phyloP scores from a whole-genome alignment of 2,113 vertebrate genomes.

The Pterocles gutturalis region DNA sequence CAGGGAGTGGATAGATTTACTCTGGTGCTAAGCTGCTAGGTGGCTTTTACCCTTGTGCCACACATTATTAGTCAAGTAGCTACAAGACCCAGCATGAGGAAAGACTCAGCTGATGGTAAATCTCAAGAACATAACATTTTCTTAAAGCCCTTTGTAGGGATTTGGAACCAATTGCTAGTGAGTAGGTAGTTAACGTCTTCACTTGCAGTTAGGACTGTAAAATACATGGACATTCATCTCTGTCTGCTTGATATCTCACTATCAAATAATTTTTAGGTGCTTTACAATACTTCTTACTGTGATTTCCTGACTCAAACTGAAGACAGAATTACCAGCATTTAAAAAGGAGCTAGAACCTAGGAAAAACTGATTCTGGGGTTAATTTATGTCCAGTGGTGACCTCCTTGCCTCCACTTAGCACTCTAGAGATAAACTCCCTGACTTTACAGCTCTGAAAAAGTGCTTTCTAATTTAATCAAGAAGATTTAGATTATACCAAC shows the following conservation, averaged over 20 bases:
- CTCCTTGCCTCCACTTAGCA: not conserved
- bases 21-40: not conserved
- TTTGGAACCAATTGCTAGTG: not conserved
- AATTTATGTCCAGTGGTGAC: not conserved
- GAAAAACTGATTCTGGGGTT: not conserved
- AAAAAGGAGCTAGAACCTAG: not conserved
- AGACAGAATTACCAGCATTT: not conserved
- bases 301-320: not conserved
- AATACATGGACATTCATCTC: not conserved
- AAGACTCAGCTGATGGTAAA: not conserved
- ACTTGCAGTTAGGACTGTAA: not conserved
- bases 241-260: not conserved
- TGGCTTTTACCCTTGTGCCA: not conserved
- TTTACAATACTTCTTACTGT: not conserved
- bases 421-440: not conserved
- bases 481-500: not conserved
- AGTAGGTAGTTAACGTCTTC: not conserved
- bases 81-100: not conserved
- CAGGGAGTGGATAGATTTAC: not conserved
- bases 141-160: not conserved
- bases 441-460: not conserved
- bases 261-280: not conserved
- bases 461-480: slow-evolving; percentile 6
- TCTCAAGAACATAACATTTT: not conserved
- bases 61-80: not conserved